These are phyloP conservation scores for Caenorhabditis sp. DNA, from an alignment of 2,888 invertebrate genomes.

Conservation along the genomic window DNA sequence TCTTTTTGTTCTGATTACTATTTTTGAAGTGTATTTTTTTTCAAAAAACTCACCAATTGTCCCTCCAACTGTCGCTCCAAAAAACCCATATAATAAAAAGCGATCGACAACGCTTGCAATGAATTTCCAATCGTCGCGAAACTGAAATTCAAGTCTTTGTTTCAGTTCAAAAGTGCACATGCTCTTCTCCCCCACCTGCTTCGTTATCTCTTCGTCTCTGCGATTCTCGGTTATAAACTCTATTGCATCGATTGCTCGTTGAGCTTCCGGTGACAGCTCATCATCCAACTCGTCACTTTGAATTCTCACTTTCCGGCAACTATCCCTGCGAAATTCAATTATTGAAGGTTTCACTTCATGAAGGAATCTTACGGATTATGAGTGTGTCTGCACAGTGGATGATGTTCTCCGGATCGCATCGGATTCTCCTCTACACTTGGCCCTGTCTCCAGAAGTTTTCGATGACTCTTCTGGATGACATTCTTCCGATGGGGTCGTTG, in stretches of 20 bases:
- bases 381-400: slow-evolving; percentile 69
- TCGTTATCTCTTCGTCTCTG: slow-evolving; percentile 80
- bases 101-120: slow-evolving; percentile 85
- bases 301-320: slow-evolving; percentile 67
- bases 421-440: slow-evolving; percentile 64
- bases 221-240: slow-evolving; percentile 83
- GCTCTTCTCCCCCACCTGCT: slow-evolving; percentile 75
- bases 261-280: slow-evolving; percentile 71
- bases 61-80: slow-evolving; percentile 81
- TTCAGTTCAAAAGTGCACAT: not conserved
- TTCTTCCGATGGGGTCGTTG: slow-evolving; percentile 88
- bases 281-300: slow-evolving; percentile 58
- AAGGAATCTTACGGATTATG: slow-evolving; percentile 37
- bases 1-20: slow-evolving; percentile 74
- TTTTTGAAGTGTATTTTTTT: too few species aligned
- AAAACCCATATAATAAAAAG: slow-evolving; percentile 85
- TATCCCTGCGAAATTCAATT: slow-evolving; percentile 60
- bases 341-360: not conserved
- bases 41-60: slow-evolving; percentile 62
- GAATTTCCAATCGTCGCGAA: slow-evolving; percentile 85
- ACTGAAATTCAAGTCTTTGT: slow-evolving; percentile 79
- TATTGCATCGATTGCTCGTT: slow-evolving; percentile 80
- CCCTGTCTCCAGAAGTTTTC: slow-evolving; percentile 57
- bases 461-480: slow-evolving; percentile 64
- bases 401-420: slow-evolving; percentile 66